These are phyloP conservation scores for Chrysolina oricalcia DNA, from an alignment of 2,888 invertebrate genomes.

Conservation along the genomic window DNA sequence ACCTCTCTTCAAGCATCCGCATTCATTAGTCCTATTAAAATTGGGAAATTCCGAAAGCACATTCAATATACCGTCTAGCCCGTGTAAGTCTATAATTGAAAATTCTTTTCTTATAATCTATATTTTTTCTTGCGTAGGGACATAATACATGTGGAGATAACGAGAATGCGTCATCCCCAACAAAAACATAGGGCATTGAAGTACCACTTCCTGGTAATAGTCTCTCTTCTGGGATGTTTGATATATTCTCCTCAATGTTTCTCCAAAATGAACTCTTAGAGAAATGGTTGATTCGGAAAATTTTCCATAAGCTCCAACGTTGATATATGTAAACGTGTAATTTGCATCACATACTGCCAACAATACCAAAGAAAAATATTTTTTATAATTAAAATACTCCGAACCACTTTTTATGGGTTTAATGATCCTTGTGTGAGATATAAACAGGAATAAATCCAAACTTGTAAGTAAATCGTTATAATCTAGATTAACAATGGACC, in stretches of 20 bases:
- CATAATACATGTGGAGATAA: constrained; percentile 36
- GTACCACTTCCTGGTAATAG: constrained; percentile 26
- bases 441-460: no score
- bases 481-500: no score
- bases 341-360: constrained; percentile 47
- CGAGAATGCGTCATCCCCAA: constrained; percentile 47
- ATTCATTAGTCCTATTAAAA: no score
- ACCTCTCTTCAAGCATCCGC: no score
- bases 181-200: constrained; percentile 39
- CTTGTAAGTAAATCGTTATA: no score
- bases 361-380: constrained; percentile 45
- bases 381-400: constrained; percentile 35
- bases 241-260: constrained; percentile 20
- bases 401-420: constrained; percentile 26
- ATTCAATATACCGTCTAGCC: constrained; percentile 37
- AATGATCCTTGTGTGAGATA: constrained; percentile 32
- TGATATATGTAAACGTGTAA: constrained; percentile 42
- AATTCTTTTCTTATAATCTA: constrained; percentile 33
- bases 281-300: constrained; percentile 35
- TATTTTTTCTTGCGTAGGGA: constrained; percentile 39
- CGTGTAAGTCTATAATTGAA: constrained; percentile 35
- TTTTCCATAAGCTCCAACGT: constrained; percentile 43
- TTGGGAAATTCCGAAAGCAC: constrained; percentile 36
- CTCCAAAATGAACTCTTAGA: constrained; percentile 34
- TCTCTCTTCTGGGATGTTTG: constrained; percentile 35